Base-by-base conservation (phyloP, 1,140 invertebrate genomes). In the Ditylenchus dipsaci region DNA sequence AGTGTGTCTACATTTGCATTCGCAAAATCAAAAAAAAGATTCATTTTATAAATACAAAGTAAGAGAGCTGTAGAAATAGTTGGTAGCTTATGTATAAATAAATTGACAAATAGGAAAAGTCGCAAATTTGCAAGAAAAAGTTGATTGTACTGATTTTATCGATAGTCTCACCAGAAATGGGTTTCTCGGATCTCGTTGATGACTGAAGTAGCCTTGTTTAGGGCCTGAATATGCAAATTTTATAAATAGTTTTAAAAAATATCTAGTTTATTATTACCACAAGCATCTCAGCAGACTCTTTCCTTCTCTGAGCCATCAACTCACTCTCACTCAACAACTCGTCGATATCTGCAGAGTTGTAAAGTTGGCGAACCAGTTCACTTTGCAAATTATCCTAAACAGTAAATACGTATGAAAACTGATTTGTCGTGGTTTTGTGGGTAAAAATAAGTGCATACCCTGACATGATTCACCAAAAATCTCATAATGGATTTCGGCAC, bases 401-500 rank as follows among this genome's bases (percentile, higher is more conserved):
- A 19, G 53, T 43, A 62, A 23, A 56, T 29, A n/a, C n/a, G n/a
- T n/a, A n/a, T n/a, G n/a, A n/a, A n/a, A n/a, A n/a, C n/a, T n/a
- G n/a, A n/a, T n/a, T n/a, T n/a, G n/a, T n/a, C n/a, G n/a, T n/a
- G n/a, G n/a, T n/a, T n/a, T 23, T 23, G 29, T 56, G 21, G 3
- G 53, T 9, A 23, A 65, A 42, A 33, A 53, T 7, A n/a, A 68
- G 7, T 29, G 21, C 19, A 47, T 21, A 67, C 73, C 63, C 56
- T 33, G 45, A 97, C 92, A 84, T 88, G 91, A 86, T 98, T 98
- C 61, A 99, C 96, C 78, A 99, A 86, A 85, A 98, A 98, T 87
- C 97, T 93, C 96, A 99, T 99, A 72, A 99, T 91, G 30, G 95
- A 93, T 86, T 99, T 99, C 11, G 96, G 96, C 58, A 98, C 93